Evolutionary conservation across 2,888 invertebrate genomes (phyloP).

Genomic region (Dolichopus griseipennis): DNA sequence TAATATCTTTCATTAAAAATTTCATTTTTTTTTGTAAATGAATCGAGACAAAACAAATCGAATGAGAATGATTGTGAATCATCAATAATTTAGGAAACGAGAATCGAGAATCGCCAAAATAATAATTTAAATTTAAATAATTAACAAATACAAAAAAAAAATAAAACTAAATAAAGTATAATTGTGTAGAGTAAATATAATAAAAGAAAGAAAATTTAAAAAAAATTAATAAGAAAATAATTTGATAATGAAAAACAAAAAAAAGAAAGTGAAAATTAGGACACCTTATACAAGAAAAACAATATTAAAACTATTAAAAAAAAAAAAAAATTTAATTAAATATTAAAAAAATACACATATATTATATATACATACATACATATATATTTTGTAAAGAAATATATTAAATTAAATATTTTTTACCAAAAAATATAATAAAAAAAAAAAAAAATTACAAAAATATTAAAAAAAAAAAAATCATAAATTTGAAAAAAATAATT

Average conservation of each 20-base stretch:
- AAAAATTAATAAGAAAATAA: not conserved
- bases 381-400: slow-evolving; percentile 1
- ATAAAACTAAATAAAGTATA: not conserved
- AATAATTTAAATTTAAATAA: not conserved
- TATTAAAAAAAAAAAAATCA: not conserved
- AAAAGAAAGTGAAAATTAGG: not conserved
- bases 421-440: not conserved
- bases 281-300: slow-evolving; percentile 2
- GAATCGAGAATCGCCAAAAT: not conserved
- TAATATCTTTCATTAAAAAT: no score
- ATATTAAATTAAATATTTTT: slow-evolving; percentile 3
- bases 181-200: not conserved
- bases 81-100: no score
- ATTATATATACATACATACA: not conserved
- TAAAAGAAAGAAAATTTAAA: not conserved
- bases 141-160: no score
- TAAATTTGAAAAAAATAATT: not conserved
- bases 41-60: no score
- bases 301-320: not conserved
- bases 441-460: not conserved
- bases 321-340: not conserved
- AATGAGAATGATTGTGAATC: no score
- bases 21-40: no score
- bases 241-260: not conserved
- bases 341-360: not conserved